A percentile compares a stretch with the other conserved stretches of the same genome.
Evolutionary conservation across 1,140 invertebrate species (phyloP).

Genomic region (Pygmarrhopalites habei): DNA sequence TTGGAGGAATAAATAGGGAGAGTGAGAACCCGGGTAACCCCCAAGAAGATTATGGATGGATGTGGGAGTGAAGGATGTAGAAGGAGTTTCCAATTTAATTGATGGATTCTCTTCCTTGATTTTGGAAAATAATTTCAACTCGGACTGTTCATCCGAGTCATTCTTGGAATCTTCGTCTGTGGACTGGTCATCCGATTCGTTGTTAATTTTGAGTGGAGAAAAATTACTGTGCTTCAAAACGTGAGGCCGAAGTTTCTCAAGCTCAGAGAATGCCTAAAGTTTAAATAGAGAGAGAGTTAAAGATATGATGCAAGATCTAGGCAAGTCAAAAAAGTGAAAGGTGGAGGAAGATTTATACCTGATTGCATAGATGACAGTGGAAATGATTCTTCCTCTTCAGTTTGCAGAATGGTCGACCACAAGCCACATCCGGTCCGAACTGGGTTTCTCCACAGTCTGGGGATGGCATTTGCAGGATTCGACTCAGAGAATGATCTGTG

Average conservation of each 20-base stretch:
- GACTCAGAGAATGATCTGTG: conserved; percentile 39
- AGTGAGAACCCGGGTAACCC: conserved; percentile 29
- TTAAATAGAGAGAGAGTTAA: conserved; percentile 18
- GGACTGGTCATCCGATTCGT: conserved; percentile 24
- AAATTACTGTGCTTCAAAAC: conserved; percentile 59
- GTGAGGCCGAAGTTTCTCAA: conserved; percentile 59
- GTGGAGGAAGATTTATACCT: conserved; percentile 46
- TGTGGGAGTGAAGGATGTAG: conserved; percentile 26
- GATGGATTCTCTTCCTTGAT: neutral
- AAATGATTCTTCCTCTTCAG: conserved; percentile 75
- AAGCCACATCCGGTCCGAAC: conserved; percentile 56
- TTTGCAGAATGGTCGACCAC: conserved; percentile 76
- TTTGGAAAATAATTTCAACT: conserved; percentile 20
- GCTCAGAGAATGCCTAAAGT: conserved; percentile 57
- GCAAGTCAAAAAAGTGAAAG: no score
- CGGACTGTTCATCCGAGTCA: conserved; percentile 43
- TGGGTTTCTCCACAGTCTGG: conserved; percentile 35
- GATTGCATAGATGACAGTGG: conserved; percentile 80
- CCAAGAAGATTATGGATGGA: conserved; percentile 32
- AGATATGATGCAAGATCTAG: neutral
- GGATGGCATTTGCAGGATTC: conserved; percentile 36
- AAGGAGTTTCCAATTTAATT: neutral
- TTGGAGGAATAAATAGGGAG: conserved; percentile 31
- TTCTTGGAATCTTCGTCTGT: conserved; percentile 40
- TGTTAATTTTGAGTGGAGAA: conserved; percentile 19